phyloP scores from a whole-genome alignment of 2,888 invertebrate species.

The Lysandra bellargus region DNA sequence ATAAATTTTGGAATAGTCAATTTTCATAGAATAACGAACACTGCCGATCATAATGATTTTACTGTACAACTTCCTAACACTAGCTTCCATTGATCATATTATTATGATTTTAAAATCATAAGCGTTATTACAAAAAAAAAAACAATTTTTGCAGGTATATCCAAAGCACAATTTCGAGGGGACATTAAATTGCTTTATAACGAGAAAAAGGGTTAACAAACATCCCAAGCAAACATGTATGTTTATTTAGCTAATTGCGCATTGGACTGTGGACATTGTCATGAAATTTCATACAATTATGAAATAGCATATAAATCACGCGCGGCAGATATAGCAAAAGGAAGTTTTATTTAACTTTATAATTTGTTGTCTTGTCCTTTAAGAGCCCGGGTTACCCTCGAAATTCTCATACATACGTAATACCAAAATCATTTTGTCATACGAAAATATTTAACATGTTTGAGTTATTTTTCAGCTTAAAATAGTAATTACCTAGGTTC shows the following conservation, averaged over 20 bases:
- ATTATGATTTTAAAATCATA: background rate
- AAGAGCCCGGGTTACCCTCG: no score
- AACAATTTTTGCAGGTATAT: background rate
- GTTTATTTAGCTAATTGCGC: slow-evolving; percentile 50
- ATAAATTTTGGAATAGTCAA: no score
- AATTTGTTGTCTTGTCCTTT: background rate
- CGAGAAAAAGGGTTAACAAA: slow-evolving; percentile 19
- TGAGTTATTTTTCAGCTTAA: no score
- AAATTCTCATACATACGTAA: no score
- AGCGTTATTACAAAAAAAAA: background rate
- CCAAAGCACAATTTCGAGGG: background rate
- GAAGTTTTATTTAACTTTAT: background rate
- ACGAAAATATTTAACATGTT: no score
- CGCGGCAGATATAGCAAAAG: slow-evolving; percentile 34
- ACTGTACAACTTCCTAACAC: no score
- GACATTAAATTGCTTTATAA: background rate
- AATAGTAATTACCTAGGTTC: no score
- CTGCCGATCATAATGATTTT: background rate
- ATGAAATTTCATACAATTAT: slow-evolving; percentile 53
- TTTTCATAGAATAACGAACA: background rate
- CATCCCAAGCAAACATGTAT: slow-evolving; percentile 48
- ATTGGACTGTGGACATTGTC: slow-evolving; percentile 34
- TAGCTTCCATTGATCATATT: no score
- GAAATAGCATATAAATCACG: background rate
- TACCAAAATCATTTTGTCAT: no score